These are phyloP conservation scores for Semaprochilodus insignis DNA, from an alignment of 2,797 vertebrate genomes.

Conservation along the genomic window DNA sequence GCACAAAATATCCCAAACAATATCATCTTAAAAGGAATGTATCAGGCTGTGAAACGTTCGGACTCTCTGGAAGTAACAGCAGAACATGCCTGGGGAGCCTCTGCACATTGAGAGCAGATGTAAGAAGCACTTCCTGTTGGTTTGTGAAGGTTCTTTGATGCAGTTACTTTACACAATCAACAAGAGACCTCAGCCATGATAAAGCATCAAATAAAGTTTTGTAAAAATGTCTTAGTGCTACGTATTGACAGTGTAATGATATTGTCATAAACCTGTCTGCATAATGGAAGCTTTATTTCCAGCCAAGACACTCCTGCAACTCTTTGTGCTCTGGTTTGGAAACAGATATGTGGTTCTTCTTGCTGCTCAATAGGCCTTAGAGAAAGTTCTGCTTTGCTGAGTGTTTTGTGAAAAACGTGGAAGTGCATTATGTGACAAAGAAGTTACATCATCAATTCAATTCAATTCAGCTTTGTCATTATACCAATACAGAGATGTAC, in stretches of 20 bases:
- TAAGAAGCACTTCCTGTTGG: background rate
- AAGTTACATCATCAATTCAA: background rate
- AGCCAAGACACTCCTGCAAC: background rate
- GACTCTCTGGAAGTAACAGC: background rate
- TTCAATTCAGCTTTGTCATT: too few relatives aligned
- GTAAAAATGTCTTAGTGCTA: background rate
- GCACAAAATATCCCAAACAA: background rate
- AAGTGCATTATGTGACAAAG: background rate
- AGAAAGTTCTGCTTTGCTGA: background rate
- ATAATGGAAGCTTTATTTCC: background rate
- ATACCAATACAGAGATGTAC: too few relatives aligned
- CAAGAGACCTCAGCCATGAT: background rate
- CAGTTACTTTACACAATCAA: background rate
- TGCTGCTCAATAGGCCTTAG: background rate
- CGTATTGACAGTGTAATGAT: background rate
- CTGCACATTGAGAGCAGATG: background rate
- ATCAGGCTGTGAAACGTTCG: background rate
- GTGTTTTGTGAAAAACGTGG: background rate
- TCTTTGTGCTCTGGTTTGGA: conserved; percentile 11
- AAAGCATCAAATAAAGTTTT: background rate
- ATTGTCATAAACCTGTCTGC: background rate
- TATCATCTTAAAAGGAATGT: background rate
- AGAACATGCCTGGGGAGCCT: background rate
- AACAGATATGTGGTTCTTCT: background rate
- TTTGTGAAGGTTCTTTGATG: background rate